A percentile compares a stretch with the other conserved stretches of the same genome.
These are phyloP conservation scores for Poecile montanus DNA, from an alignment of 2,797 vertebrate species.

Conservation along the genomic window DNA sequence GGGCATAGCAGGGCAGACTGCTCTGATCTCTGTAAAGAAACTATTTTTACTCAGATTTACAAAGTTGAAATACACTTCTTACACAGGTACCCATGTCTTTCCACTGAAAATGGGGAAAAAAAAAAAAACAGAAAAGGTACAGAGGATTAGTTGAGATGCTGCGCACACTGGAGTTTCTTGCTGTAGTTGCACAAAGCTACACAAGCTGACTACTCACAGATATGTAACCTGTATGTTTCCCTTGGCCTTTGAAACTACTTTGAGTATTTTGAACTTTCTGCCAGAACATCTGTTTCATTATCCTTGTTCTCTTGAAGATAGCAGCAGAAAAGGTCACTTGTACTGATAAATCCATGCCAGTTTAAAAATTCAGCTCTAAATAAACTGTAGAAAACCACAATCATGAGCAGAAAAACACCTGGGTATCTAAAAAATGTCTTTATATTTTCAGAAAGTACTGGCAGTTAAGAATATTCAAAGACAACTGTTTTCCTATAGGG, in stretches of 20 bases:
- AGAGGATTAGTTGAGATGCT: not conserved
- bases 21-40: not conserved
- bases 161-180: not conserved
- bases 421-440: not conserved
- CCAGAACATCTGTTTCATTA: slow-evolving; percentile 3
- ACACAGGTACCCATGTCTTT: not conserved
- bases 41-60: not conserved
- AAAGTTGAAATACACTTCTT: not conserved
- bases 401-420: not conserved
- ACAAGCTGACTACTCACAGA: not conserved
- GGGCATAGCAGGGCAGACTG: not conserved
- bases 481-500: not conserved
- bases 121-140: not conserved
- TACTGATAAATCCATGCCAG: not conserved
- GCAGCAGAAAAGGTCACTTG: not conserved
- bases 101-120: not conserved
- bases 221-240: not conserved
- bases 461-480: not conserved
- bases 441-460: not conserved
- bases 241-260: not conserved
- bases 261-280: not conserved
- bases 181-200: not conserved
- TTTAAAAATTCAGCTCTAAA: not conserved
- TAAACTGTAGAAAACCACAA: not conserved
- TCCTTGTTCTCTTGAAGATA: not conserved